Conservation (phyloP, 2,113 vertebrate genomes). For the Cyphomyrus plagiostoma region DNA sequence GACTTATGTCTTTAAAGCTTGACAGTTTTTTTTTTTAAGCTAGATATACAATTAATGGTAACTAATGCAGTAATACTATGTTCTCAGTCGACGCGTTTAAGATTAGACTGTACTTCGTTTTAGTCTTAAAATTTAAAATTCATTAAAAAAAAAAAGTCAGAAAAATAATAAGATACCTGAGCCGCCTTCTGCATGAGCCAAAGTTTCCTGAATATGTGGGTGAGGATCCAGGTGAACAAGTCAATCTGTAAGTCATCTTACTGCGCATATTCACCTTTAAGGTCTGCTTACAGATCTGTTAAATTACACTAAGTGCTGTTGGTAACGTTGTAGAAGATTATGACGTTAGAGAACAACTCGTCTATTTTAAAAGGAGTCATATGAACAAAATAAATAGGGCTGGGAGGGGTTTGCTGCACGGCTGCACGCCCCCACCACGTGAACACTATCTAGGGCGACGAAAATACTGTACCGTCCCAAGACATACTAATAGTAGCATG, state of each 20-base stretch:
- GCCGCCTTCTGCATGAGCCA: not conserved
- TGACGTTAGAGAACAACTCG: not conserved
- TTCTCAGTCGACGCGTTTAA: not conserved
- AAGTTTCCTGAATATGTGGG: constrained; percentile 3
- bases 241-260: not conserved
- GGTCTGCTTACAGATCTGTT: not conserved
- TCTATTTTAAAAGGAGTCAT: constrained; percentile 7
- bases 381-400: not conserved
- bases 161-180: constrained; percentile 2
- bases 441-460: not conserved
- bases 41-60: not conserved
- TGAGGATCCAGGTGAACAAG: constrained; percentile 1
- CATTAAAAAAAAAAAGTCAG: too few species aligned
- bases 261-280: not conserved
- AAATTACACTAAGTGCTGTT: not conserved
- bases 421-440: not conserved
- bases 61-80: not conserved
- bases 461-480: not conserved
- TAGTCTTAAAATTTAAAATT: not conserved
- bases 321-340: not conserved
- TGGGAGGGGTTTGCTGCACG: not conserved
- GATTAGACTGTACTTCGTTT: not conserved
- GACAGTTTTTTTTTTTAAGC: not conserved
- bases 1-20: not conserved
- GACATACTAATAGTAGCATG: not conserved